A percentile compares a stretch with the other conserved stretches of the same genome.
phyloP scores from a whole-genome alignment of 2,888 invertebrate genomes.

The Lasioglossum vierecki region DNA sequence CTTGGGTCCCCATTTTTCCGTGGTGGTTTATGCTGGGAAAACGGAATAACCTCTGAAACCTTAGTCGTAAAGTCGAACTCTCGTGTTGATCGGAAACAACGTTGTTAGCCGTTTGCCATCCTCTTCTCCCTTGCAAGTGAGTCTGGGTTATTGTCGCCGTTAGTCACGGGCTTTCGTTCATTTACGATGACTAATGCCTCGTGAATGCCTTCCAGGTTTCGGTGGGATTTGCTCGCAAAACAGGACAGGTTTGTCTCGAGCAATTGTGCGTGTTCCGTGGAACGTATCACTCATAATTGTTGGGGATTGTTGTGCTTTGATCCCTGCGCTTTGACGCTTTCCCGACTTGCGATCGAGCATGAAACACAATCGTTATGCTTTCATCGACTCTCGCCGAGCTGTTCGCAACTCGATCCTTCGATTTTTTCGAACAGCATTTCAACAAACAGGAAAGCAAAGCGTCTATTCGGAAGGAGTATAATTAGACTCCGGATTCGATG shows the following conservation, averaged over 20 bases:
- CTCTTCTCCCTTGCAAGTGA: not conserved
- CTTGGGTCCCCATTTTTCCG: not conserved
- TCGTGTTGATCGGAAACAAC: conserved; percentile 3
- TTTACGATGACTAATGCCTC: conserved; percentile 3
- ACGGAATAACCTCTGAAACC: not conserved
- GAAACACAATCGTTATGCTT: no score
- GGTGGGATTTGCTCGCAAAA: not conserved
- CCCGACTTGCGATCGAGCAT: no score
- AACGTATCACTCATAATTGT: not conserved
- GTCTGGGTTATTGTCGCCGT: not conserved
- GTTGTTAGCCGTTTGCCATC: not conserved
- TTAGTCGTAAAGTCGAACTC: not conserved
- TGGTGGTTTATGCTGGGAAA: not conserved
- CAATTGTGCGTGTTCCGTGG: not conserved
- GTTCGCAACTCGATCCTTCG: no score
- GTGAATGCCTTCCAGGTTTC: conserved; percentile 1
- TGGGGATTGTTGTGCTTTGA: no score
- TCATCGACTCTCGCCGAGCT: no score
- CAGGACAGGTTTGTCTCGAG: not conserved
- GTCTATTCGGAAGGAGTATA: no score
- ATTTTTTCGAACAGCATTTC: no score
- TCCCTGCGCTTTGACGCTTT: no score
- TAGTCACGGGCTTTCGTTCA: conserved; percentile 13
- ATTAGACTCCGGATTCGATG: no score
- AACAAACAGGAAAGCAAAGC: no score